Conservation (phyloP, 1,140 invertebrate genomes). For the Lamellibrachia luymesi region DNA sequence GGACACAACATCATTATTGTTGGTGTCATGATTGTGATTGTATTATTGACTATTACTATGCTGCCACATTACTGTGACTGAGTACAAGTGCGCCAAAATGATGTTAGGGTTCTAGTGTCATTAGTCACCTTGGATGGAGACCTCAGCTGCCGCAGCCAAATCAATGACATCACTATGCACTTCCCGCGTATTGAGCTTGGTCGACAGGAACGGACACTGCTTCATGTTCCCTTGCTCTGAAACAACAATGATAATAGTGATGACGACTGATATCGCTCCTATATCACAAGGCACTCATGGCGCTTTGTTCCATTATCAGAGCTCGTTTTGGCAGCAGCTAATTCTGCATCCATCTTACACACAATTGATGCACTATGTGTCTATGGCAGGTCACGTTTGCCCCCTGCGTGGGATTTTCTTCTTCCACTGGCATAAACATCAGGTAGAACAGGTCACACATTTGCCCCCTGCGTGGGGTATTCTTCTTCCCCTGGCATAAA, state of each 20-base stretch:
- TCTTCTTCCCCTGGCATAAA: too few species aligned
- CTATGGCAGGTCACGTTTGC: not conserved
- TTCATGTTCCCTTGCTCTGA: not conserved
- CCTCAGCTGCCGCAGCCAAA: conserved; percentile 18
- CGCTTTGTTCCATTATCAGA: not conserved
- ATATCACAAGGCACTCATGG: not conserved
- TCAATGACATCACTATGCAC: conserved; percentile 12
- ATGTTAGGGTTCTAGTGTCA: not conserved
- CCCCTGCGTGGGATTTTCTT: not conserved
- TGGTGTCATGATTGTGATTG: not conserved
- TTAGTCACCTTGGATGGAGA: conserved; percentile 17
- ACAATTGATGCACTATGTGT: not conserved
- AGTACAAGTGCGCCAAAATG: not conserved
- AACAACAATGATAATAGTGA: not conserved
- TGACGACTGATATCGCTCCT: not conserved
- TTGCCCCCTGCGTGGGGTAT: too few species aligned
- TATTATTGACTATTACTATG: not conserved
- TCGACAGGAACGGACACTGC: conserved; percentile 21
- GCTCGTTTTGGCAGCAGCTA: not conserved
- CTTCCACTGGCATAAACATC: too few species aligned
- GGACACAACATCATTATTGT: not conserved
- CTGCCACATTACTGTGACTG: not conserved
- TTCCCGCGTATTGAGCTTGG: not conserved
- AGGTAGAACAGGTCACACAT: too few species aligned
- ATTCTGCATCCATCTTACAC: not conserved